Evolutionary conservation across 2,888 invertebrate species (phyloP), one percentile per base, ranked within the genome.

Genomic region (Andricus curvator): DNA sequence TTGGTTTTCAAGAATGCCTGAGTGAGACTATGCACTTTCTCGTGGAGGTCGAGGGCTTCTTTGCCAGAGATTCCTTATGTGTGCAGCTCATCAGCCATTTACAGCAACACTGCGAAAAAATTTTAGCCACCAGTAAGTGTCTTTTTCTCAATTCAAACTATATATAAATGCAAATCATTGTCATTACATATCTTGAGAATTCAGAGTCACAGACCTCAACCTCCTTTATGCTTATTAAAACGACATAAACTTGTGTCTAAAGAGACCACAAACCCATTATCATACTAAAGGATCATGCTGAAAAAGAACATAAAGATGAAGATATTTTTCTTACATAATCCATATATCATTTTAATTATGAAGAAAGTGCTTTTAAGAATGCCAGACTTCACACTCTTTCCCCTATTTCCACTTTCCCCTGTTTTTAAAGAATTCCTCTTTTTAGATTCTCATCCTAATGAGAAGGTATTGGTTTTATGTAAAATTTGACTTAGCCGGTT

Each of bases 1-100:
- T 97, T 25, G 99, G 99, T 3, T 99, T 96, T 93, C 97, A 97
- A 90, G 98, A 98, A 92, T 98, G 98, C 86, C 95, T 97, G 90
- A 96, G 97, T 78, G 98, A 99, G 92, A 96, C 97, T 1, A 96
- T 98, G 93, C 95, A 97, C 87, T 99, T 97, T 93, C 95, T 99
- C 77, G 96, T 97, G 33, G 98, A 98, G 89, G 95, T 96, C 13
- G 97, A 97, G 88, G 97, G 96, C 4, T 96, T 96, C 91, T 96
- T 95, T 78, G 95, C 96, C 0, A 94, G 95, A n/a, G 98, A 98
- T 90, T 95, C 96, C 0, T 94, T 98, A 44, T 98, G 97, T 90
- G 95, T 96, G 78, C 96, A 97, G 84, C 94, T 99, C 48, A 94
- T 97, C 78, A 95, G 95, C 74, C 98, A 98, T 90, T 94, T 98